Percentiles rank a stretch among this genome's conserved stretches.
Conservation (phyloP, 2,113 vertebrate genomes). For the Condylura cristata region DNA sequence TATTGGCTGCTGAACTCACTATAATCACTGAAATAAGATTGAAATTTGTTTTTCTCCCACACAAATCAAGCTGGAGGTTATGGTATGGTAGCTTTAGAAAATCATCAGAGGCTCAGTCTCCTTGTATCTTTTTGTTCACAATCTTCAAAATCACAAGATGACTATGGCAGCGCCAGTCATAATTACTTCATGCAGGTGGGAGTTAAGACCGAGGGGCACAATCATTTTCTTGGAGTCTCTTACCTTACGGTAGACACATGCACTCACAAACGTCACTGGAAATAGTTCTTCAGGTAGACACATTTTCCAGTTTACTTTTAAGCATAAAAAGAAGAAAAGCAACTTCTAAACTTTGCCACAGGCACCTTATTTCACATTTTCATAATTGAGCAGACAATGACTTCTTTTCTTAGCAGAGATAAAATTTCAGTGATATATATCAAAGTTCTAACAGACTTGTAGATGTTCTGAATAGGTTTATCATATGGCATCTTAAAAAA, state of each 20-base stretch:
- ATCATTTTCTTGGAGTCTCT: neutral
- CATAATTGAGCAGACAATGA: neutral
- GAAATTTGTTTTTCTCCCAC: neutral
- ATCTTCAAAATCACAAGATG: conserved; percentile 3
- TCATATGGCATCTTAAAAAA: neutral
- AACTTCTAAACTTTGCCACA: neutral
- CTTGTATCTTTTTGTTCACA: neutral
- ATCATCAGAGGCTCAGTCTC: neutral
- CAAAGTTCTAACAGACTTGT: neutral
- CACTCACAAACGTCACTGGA: neutral
- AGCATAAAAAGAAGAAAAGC: neutral
- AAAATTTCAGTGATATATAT: conserved; percentile 24
- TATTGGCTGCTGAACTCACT: neutral
- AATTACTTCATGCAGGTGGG: neutral
- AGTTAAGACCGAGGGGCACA: neutral
- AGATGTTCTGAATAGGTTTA: neutral
- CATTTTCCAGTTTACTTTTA: neutral
- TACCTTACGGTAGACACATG: neutral
- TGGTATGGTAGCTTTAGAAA: neutral
- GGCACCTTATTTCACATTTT: conserved; percentile 10
- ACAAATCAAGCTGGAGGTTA: neutral
- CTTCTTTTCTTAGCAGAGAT: neutral
- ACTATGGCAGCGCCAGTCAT: neutral
- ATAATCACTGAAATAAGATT: neutral
- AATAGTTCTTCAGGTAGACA: neutral